These are phyloP conservation scores for Proterorhinus semilunaris DNA, from an alignment of 2,113 vertebrate species.

Conservation along the genomic window DNA sequence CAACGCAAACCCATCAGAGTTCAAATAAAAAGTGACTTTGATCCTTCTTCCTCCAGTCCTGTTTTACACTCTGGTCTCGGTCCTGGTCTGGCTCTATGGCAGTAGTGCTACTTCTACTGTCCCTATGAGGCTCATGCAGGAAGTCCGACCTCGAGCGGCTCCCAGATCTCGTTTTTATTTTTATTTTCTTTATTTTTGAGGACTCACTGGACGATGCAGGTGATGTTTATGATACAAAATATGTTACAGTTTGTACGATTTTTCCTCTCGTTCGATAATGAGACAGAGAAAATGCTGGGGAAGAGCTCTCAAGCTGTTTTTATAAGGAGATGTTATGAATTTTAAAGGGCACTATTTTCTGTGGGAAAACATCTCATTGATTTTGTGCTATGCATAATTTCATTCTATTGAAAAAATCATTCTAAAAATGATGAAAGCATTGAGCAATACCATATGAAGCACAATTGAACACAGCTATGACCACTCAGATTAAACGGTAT, in stretches of 20 bases:
- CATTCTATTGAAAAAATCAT: too few relatives aligned
- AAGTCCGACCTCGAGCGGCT: constrained; percentile 7
- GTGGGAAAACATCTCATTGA: too few relatives aligned
- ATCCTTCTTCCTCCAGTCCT: constrained; percentile 29
- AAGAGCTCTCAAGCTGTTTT: background rate
- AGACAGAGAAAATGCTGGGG: constrained; percentile 27
- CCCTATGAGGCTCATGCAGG: constrained; percentile 66
- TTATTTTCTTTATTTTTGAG: constrained; percentile 11
- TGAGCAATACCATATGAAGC: too few relatives aligned
- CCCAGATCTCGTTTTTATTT: background rate
- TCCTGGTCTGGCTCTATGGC: constrained; percentile 45
- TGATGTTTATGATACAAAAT: constrained; percentile 81
- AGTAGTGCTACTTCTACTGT: constrained; percentile 63
- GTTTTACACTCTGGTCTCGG: constrained; percentile 16
- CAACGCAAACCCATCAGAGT: background rate
- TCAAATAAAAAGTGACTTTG: background rate
- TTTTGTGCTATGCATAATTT: too few relatives aligned
- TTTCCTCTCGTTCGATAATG: constrained; percentile 22
- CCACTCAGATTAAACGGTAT: too few relatives aligned
- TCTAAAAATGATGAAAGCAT: too few relatives aligned
- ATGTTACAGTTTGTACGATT: constrained; percentile 74
- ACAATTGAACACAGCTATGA: too few relatives aligned
- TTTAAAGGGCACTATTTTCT: too few relatives aligned
- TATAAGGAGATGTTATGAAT: too few relatives aligned
- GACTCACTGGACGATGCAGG: constrained; percentile 71